Base-by-base conservation (phyloP, 1,140 invertebrate genomes). In the Listronotus oregonensis region DNA sequence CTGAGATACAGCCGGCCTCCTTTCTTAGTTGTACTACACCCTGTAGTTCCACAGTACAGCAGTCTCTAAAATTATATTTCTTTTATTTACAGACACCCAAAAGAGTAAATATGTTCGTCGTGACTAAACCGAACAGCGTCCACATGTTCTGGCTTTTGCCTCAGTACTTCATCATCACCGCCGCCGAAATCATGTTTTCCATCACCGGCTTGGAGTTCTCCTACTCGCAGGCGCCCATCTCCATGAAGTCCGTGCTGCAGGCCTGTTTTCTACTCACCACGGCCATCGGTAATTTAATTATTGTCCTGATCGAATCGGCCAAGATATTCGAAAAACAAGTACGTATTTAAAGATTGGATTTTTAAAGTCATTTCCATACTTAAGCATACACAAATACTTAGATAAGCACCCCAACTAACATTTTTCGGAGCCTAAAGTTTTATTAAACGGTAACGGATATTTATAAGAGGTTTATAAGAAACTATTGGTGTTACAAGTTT, bases 131-230 rank as follows among this genome's bases (percentile, higher is more conserved):
- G 1, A 94, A 91, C 71, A 85, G 82, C 0, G 76, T 96, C 6
- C 89, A 89, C 67, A 94, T 96, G 66, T 75, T 94, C 0, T 93
- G 88, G 88, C 83, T 95, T 66, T 76, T 96, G 12, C 93, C 94
- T 0, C 94, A 96, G 75, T 95, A 95, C 75, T 78, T 95, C 18
- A 79, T 95, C 0, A 89, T 97, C 64, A 96, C 94, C 0, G 82
- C 89, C 65, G 94, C 86, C 0, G 84, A 91, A 80, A 83, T 97
- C 21, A 87, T 97, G 82, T 96, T 96, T 77, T 93, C 91, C 0
- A 86, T 97, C 12, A 97, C 94, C 0, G 95, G 95, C 9, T 82
- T 96, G 9, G 91, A 95, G 71, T 97, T 97, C 80, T 92, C 93
- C 0, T 98, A 96, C 77, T 89, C 89, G 7, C 87, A 97, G 84